Evolutionary conservation across 2,888 invertebrate species (phyloP).

Genomic region (Cyclophora punctaria): DNA sequence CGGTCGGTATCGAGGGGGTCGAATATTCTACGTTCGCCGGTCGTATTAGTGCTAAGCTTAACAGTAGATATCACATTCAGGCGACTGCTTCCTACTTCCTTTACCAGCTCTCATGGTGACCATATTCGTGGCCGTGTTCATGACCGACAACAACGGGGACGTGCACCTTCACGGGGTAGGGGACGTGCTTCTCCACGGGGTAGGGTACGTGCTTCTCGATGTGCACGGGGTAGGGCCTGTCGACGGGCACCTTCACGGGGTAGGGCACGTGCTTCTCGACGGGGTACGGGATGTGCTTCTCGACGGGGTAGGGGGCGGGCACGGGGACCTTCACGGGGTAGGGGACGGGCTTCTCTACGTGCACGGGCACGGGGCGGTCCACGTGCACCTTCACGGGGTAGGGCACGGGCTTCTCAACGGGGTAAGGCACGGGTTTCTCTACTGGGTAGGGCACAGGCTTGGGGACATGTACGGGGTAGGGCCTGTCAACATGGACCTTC

Average conservation of each 20-base stretch:
- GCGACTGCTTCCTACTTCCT: conserved; percentile 71
- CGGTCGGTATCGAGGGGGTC: conserved; percentile 27
- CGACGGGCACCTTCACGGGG: conserved; percentile 79
- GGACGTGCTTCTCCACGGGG: conserved; percentile 77
- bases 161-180: conserved; percentile 78
- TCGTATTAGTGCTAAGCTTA: conserved; percentile 66
- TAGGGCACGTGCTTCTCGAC: conserved; percentile 79
- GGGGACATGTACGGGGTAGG: conserved; percentile 78
- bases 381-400: conserved; percentile 77
- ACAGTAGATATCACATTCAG: conserved; percentile 73
- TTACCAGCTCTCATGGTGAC: conserved; percentile 71
- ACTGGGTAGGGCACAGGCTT: conserved; percentile 78
- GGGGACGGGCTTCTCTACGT: conserved; percentile 59
- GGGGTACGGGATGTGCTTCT: conserved; percentile 78
- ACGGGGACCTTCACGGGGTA: conserved; percentile 80
- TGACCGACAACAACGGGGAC: conserved; percentile 69
- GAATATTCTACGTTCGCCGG: conserved; percentile 43
- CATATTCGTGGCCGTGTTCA: conserved; percentile 66
- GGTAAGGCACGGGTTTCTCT: conserved; percentile 73
- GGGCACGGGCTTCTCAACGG: conserved; percentile 57
- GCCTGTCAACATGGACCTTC: conserved; percentile 79
- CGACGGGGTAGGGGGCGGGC: conserved; percentile 78
- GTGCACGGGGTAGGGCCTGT: conserved; percentile 78
- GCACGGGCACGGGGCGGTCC: conserved; percentile 72
- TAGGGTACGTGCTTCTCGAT: conserved; percentile 80